These are phyloP conservation scores for Heliangelus exortis DNA, from an alignment of 2,797 vertebrate species.

Conservation along the genomic window DNA sequence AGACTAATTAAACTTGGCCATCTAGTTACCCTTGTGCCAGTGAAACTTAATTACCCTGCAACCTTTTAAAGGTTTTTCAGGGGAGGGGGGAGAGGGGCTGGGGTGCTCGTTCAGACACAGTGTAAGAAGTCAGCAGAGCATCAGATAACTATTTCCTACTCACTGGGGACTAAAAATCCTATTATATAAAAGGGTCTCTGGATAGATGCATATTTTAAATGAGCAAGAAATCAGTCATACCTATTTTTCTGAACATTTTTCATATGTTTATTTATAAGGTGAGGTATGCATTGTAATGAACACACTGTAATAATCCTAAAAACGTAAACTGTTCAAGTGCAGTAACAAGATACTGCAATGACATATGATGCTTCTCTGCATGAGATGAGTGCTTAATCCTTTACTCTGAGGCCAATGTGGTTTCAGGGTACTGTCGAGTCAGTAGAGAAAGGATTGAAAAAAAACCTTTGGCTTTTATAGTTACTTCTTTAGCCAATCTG, in stretches of 20 bases:
- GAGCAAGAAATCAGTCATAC: background rate
- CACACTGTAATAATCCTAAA: background rate
- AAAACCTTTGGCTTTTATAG: background rate
- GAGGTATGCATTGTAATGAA: background rate
- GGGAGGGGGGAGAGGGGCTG: too few relatives aligned
- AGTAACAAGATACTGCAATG: background rate
- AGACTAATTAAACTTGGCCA: slow-evolving; percentile 15
- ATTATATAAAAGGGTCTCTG: background rate
- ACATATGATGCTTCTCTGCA: background rate
- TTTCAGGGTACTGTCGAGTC: background rate
- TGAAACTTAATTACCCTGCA: slow-evolving; percentile 15
- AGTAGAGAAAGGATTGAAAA: background rate
- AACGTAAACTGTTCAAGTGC: background rate
- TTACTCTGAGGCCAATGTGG: background rate
- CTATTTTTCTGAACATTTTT: background rate
- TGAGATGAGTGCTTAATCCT: accelerated
- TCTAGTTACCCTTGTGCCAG: background rate
- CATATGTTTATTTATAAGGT: background rate
- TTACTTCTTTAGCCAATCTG: background rate
- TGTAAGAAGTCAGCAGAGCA: background rate
- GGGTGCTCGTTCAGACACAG: background rate
- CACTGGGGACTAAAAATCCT: background rate
- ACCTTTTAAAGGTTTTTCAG: slow-evolving; percentile 15
- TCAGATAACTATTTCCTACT: background rate
- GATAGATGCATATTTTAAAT: background rate